A percentile compares a stretch with the other conserved stretches of the same genome.
These are phyloP conservation scores for Grammomys surdaster DNA, from an alignment of 2,113 vertebrate genomes.

Conservation along the genomic window DNA sequence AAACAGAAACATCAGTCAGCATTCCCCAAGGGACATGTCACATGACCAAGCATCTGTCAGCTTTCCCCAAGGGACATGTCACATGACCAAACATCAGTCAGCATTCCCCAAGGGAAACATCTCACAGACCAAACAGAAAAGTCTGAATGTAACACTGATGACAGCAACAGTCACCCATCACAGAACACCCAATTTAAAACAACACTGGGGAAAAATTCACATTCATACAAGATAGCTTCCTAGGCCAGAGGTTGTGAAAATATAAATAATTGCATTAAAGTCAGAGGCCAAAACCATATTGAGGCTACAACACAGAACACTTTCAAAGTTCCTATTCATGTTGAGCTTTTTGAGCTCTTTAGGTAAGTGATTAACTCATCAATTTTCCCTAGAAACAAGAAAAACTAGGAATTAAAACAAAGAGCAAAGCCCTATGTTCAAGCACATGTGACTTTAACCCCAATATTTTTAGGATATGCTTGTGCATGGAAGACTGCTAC, in stretches of 20 bases:
- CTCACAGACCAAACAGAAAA: constrained; percentile 41
- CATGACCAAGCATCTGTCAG: not conserved
- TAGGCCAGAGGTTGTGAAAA: not conserved
- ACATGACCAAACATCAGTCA: not conserved
- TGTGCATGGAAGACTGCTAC: constrained; percentile 8
- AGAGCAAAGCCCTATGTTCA: constrained; percentile 52
- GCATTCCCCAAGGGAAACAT: constrained; percentile 13
- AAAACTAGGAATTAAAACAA: constrained; percentile 44
- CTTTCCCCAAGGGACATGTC: constrained; percentile 32
- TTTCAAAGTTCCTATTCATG: not conserved
- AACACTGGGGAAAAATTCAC: constrained; percentile 4
- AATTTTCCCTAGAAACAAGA: constrained; percentile 21
- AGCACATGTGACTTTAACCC: constrained; percentile 9
- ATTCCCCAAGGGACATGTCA: constrained; percentile 37
- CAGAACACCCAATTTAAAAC: constrained; percentile 16
- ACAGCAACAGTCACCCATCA: not conserved
- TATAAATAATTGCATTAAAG: not conserved
- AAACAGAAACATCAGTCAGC: constrained; percentile 11
- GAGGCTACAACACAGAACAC: not conserved
- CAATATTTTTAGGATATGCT: not conserved
- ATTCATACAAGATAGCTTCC: not conserved
- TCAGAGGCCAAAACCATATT: not conserved
- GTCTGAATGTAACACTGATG: constrained; percentile 9
- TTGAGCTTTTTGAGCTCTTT: not conserved
- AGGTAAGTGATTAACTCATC: constrained; percentile 21